phyloP scores from a whole-genome alignment of 2,113 vertebrate species.

The rat (Rattus norvegicus) region DNA sequence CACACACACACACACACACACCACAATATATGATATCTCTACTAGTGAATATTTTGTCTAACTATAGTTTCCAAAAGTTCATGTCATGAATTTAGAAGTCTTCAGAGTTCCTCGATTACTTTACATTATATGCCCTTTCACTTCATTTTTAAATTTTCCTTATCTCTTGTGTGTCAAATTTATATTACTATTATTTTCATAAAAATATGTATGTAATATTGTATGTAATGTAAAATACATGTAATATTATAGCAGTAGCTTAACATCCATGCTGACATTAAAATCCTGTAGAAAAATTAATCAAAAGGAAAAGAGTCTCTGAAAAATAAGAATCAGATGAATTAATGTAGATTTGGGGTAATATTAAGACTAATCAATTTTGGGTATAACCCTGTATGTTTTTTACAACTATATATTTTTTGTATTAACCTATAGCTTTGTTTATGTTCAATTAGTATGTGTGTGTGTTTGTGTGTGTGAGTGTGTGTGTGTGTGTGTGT shows the following conservation, averaged over 20 bases:
- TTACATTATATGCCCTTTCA: not conserved
- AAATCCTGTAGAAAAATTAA: not conserved
- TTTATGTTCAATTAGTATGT: not conserved
- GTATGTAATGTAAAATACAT: not conserved
- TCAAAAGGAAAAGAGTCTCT: not conserved
- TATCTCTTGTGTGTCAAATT: not conserved
- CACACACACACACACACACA: too few relatives aligned
- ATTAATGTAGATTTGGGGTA: not conserved
- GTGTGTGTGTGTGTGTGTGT: too few relatives aligned
- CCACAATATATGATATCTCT: not conserved
- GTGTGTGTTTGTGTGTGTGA: not conserved
- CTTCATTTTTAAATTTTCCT: not conserved
- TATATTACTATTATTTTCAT: not conserved
- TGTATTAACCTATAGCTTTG: not conserved
- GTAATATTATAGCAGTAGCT: not conserved
- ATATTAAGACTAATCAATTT: not conserved
- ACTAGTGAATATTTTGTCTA: not conserved
- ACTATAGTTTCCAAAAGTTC: not conserved
- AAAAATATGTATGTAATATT: too few relatives aligned
- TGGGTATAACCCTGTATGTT: not conserved
- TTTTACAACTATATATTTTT: not conserved
- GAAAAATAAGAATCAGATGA: not conserved
- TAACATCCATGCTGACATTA: not conserved
- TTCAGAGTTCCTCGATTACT: not conserved
- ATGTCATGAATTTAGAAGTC: not conserved